phyloP scores from a whole-genome alignment of 1,140 invertebrate species.

The Drosophila santomea region DNA sequence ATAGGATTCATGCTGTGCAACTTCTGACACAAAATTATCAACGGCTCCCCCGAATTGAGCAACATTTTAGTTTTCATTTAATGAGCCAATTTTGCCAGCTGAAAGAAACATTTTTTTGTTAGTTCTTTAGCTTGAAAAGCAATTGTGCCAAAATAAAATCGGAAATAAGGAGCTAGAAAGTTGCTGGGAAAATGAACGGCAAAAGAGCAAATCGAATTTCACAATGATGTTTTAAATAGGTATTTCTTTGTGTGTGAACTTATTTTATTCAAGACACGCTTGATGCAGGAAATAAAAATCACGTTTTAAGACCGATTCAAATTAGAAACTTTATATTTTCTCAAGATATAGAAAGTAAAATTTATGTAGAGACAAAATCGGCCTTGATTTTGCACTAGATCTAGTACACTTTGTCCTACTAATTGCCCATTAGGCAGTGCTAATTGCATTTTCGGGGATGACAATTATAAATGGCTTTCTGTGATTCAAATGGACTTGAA shows the following conservation, averaged over 20 bases:
- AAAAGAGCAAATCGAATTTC: constrained; percentile 3
- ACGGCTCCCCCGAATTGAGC: not conserved
- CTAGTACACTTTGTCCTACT: constrained; percentile 13
- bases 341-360: not conserved
- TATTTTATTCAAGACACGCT: not conserved
- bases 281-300: not conserved
- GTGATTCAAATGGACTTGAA: constrained; percentile 44
- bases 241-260: not conserved
- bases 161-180: not conserved
- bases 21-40: constrained; percentile 38
- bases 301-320: not conserved
- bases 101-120: constrained; percentile 1
- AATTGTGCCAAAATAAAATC: constrained; percentile 4
- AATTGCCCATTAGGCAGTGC: constrained; percentile 74
- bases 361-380: not conserved
- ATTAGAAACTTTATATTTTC: not conserved
- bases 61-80: constrained; percentile 33
- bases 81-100: constrained; percentile 19
- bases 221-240: not conserved
- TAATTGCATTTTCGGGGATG: constrained; percentile 77
- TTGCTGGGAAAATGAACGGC: constrained; percentile 3
- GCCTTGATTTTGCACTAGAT: not conserved
- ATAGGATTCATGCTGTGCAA: constrained; percentile 43
- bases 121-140: constrained; percentile 6
- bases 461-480: constrained; percentile 79